Evolutionary conservation across 1,140 invertebrate species (phyloP).

Genomic region (Pectinophora gossypiella): DNA sequence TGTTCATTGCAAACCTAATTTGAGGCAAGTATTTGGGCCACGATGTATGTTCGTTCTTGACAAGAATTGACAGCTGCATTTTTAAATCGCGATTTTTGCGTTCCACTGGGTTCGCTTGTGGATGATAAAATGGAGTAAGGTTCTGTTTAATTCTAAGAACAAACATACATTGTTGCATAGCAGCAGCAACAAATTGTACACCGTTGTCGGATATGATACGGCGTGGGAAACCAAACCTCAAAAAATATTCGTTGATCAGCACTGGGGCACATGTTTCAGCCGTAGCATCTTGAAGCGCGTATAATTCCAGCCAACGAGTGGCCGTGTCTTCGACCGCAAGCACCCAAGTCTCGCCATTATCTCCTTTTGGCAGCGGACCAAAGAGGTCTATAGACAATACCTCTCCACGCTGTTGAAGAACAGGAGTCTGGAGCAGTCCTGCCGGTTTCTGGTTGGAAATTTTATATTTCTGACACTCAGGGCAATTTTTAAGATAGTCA

Average conservation of each 20-base stretch:
- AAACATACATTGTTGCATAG: slow-evolving; percentile 23
- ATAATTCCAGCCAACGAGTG: slow-evolving; percentile 17
- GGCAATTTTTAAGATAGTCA: too few relatives aligned
- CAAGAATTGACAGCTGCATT: background rate
- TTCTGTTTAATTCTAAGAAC: slow-evolving; percentile 28
- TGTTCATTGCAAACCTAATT: background rate
- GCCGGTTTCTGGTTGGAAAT: too few relatives aligned
- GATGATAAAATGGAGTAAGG: slow-evolving; percentile 34
- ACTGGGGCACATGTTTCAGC: slow-evolving; percentile 10
- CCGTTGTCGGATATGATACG: slow-evolving; percentile 11
- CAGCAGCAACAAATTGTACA: slow-evolving; percentile 9
- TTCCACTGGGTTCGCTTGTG: slow-evolving; percentile 41
- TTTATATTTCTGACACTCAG: too few relatives aligned
- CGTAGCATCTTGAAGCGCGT: slow-evolving; percentile 19
- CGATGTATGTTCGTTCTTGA: background rate
- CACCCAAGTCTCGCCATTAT: slow-evolving; percentile 17
- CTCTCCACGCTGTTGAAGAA: too few relatives aligned
- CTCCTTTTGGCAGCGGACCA: slow-evolving; percentile 27
- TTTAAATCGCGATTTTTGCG: slow-evolving; percentile 37
- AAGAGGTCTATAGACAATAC: too few relatives aligned
- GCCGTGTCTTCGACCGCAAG: slow-evolving; percentile 27
- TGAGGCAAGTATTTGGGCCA: background rate
- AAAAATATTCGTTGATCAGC: slow-evolving; percentile 8
- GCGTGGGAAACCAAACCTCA: slow-evolving; percentile 11
- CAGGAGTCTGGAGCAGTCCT: too few relatives aligned